phyloP scores from a whole-genome alignment of 2,113 vertebrate genomes.

The Perca fluviatilis region DNA sequence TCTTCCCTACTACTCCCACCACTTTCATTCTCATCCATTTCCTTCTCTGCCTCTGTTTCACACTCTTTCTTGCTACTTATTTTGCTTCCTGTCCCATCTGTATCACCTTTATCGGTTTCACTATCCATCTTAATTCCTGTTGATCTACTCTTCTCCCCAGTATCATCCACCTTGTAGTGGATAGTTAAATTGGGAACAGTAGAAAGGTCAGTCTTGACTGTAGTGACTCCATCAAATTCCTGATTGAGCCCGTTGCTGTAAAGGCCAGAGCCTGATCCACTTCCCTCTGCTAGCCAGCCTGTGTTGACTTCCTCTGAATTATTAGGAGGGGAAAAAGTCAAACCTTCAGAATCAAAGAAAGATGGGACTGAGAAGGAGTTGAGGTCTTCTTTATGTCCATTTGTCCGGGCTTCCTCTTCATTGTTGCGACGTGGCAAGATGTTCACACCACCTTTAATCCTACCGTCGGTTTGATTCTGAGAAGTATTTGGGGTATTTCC shows the following conservation, averaged over 20 bases:
- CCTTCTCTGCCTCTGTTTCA: neutral
- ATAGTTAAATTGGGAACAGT: neutral
- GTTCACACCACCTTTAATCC: neutral
- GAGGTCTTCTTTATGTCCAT: neutral
- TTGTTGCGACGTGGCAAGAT: accelerated
- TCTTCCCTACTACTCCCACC: conserved; percentile 18
- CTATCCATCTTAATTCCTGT: neutral
- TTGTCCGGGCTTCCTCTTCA: neutral
- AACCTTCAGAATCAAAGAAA: conserved; percentile 25
- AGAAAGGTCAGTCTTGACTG: neutral
- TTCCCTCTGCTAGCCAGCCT: conserved; percentile 78
- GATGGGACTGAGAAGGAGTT: neutral
- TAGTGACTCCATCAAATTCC: conserved; percentile 63
- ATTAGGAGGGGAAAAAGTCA: neutral
- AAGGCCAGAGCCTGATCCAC: conserved; percentile 86
- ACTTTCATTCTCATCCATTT: neutral
- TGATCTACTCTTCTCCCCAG: neutral
- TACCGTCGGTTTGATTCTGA: neutral
- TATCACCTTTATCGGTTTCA: neutral
- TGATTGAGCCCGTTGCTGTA: conserved; percentile 81
- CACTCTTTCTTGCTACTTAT: neutral
- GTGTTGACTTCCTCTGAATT: neutral
- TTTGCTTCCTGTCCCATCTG: neutral
- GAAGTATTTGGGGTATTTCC: neutral
- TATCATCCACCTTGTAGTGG: neutral